A percentile compares a stretch with the other conserved stretches of the same genome.
These are phyloP conservation scores for Caenorhabditis wallacei DNA, from an alignment of 2,888 invertebrate genomes.

Conservation along the genomic window DNA sequence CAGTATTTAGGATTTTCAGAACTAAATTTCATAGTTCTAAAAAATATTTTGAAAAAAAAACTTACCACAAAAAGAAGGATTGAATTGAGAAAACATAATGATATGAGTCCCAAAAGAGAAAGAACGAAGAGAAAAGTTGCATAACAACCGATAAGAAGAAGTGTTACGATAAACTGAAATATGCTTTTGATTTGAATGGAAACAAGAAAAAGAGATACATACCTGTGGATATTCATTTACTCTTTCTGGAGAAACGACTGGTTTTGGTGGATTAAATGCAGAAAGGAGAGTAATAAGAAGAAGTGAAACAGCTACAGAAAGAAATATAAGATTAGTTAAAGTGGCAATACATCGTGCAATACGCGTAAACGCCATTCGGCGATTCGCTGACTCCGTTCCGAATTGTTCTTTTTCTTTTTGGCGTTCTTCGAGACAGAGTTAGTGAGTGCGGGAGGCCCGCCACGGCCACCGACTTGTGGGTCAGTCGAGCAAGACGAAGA, in stretches of 20 bases:
- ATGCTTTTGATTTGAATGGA: not conserved
- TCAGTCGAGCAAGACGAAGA: conserved; percentile 47
- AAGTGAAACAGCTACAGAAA: conserved; percentile 44
- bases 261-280: conserved; percentile 59
- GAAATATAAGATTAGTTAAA: conserved; percentile 54
- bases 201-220: not conserved
- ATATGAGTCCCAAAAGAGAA: conserved; percentile 60
- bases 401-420: conserved; percentile 23
- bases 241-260: conserved; percentile 54
- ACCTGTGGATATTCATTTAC: conserved; percentile 63
- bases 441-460: conserved; percentile 31
- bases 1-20: too few relatives aligned
- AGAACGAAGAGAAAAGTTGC: conserved; percentile 57
- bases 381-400: conserved; percentile 38
- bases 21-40: too few relatives aligned
- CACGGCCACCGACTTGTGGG: conserved; percentile 52
- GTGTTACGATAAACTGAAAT: conserved; percentile 60
- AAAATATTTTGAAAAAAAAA: not conserved
- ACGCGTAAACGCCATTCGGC: conserved; percentile 56
- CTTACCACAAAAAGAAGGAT: conserved; percentile 61
- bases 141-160: conserved; percentile 60
- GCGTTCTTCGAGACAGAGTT: conserved; percentile 18
- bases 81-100: conserved; percentile 65
- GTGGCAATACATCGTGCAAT: conserved; percentile 59
- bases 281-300: conserved; percentile 56